Conservation (phyloP, 2,888 invertebrate species). For the Scaeva pyrastri region DNA sequence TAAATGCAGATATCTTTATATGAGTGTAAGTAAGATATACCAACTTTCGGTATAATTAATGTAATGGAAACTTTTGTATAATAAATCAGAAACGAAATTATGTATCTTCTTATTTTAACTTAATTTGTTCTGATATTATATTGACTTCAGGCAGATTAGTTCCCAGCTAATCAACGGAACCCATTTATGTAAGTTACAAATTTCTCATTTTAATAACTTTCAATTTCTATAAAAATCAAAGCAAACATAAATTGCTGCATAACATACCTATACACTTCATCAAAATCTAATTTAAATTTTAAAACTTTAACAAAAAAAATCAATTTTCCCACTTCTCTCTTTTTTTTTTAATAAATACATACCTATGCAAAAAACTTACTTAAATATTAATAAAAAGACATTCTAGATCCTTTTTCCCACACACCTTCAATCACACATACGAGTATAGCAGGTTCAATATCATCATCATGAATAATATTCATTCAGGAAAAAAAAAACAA, state of each 20-base stretch:
- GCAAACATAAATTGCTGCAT: not conserved
- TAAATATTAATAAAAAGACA: conserved; percentile 34
- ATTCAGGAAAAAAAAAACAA: not conserved
- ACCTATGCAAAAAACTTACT: not conserved
- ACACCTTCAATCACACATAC: not conserved
- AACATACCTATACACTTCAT: not conserved
- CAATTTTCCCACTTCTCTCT: conserved; percentile 13
- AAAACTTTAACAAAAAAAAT: conserved; percentile 23
- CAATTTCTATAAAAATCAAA: not conserved
- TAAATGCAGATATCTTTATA: too few species aligned
- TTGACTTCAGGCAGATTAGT: too few species aligned
- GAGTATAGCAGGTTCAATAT: conserved; percentile 5
- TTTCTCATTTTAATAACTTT: not conserved
- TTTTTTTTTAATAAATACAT: not conserved
- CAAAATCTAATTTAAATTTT: conserved; percentile 13
- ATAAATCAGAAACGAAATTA: too few species aligned
- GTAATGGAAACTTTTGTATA: too few species aligned
- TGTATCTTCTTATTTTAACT: too few species aligned
- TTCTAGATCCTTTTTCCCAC: not conserved
- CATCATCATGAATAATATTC: conserved; percentile 34
- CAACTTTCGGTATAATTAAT: too few species aligned
- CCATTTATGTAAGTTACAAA: too few species aligned
- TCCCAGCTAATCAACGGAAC: too few species aligned
- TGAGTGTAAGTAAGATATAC: too few species aligned
- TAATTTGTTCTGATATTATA: too few species aligned